These are phyloP conservation scores for Petrocephalus microphthalmus DNA, from an alignment of 2,113 vertebrate species.

Conservation along the genomic window DNA sequence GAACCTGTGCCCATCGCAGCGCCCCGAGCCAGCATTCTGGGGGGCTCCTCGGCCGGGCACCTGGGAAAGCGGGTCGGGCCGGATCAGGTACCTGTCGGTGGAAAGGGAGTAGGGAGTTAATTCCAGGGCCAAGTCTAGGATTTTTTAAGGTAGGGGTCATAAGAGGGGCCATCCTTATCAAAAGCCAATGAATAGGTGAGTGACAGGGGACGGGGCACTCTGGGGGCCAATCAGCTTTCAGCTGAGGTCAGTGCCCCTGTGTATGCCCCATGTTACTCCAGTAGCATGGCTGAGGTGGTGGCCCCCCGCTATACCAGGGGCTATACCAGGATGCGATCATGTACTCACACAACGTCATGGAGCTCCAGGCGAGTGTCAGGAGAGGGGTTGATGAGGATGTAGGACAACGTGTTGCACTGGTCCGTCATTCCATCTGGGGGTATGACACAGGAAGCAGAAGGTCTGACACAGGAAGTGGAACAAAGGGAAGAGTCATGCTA, in stretches of 20 bases:
- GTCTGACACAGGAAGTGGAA: neutral
- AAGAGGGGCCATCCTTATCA: neutral
- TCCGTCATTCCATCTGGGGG: slow-evolving; percentile 69
- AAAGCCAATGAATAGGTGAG: neutral
- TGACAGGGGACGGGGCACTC: neutral
- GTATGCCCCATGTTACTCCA: neutral
- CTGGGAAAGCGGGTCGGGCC: slow-evolving; percentile 67
- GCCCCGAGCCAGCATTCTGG: slow-evolving; percentile 55
- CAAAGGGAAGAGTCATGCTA: neutral
- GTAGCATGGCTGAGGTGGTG: neutral
- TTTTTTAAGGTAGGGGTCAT: neutral
- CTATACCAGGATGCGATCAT: neutral
- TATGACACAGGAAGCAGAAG: slow-evolving; percentile 21
- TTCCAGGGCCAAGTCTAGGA: neutral
- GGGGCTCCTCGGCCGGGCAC: slow-evolving; percentile 58
- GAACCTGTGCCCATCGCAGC: slow-evolving; percentile 58
- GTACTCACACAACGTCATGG: slow-evolving; percentile 71
- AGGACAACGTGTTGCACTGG: slow-evolving; percentile 70
- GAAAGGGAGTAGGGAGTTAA: neutral
- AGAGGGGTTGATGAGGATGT: slow-evolving; percentile 75
- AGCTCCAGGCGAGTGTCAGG: slow-evolving; percentile 72
- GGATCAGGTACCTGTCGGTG: slow-evolving; percentile 65
- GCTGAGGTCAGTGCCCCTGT: neutral
- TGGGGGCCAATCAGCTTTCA: neutral
- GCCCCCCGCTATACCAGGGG: neutral